A percentile compares a stretch with the other conserved stretches of the same genome.
phyloP scores from a whole-genome alignment of 2,113 vertebrate species.

The Ceyx margarethae region DNA sequence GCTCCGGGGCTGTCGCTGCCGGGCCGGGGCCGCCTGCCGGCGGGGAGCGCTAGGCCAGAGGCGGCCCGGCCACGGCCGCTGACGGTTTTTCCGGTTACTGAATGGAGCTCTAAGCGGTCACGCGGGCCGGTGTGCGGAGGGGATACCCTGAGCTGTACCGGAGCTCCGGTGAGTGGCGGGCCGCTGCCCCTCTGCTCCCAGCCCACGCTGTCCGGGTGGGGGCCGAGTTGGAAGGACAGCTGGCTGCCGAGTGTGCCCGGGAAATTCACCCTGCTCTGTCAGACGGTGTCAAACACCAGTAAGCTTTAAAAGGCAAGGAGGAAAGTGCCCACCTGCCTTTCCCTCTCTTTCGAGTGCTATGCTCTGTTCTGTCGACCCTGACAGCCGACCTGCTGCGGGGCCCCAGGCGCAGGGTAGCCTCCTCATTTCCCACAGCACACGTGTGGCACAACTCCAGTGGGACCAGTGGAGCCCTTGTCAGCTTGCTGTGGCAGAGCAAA shows the following conservation, averaged over 20 bases:
- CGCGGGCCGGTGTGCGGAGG: no score
- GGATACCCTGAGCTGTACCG: not conserved
- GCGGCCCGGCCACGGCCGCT: no score
- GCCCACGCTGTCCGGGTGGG: not conserved
- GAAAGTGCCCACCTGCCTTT: accelerated
- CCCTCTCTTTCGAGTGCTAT: accelerated
- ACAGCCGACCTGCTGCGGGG: not conserved
- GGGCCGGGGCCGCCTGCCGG: no score
- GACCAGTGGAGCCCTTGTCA: accelerated
- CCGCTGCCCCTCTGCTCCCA: no score
- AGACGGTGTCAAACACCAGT: no score
- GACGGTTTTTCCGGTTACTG: not conserved
- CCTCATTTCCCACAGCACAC: accelerated
- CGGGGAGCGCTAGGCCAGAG: no score
- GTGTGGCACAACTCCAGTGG: not conserved
- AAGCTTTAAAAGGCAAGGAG: no score
- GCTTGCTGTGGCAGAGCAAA: not conserved
- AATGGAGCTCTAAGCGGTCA: not conserved
- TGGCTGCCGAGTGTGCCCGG: no score
- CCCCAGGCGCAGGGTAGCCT: accelerated
- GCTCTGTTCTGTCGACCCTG: accelerated
- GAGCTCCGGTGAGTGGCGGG: no score
- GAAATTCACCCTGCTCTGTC: not conserved
- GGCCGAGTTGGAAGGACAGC: not conserved
- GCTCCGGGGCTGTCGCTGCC: no score